Conservation (phyloP, 2,797 vertebrate genomes). For the Sebastes minor region DNA sequence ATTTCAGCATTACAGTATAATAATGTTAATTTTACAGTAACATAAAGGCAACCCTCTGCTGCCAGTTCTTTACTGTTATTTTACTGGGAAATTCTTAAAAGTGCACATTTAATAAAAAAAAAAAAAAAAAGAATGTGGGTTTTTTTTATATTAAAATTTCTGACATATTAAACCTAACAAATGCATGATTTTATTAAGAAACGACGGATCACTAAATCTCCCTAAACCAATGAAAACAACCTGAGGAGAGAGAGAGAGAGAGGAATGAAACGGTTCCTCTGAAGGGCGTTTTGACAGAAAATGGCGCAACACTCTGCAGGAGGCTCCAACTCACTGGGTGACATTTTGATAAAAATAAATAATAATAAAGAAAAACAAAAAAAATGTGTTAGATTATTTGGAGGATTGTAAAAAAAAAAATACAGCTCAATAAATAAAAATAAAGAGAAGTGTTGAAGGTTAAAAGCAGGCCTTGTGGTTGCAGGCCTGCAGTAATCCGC, state of each 20-base stretch:
- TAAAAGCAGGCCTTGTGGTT: constrained; percentile 25
- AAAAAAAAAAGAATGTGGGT: too few species aligned
- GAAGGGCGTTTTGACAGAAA: constrained; percentile 54
- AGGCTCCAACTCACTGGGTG: neutral
- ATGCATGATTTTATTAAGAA: neutral
- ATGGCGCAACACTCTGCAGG: constrained; percentile 27
- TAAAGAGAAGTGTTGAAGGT: neutral
- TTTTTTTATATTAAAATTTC: neutral
- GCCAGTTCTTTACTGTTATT: too few species aligned
- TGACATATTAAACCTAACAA: neutral
- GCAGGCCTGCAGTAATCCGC: constrained; percentile 60
- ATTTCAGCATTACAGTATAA: too few species aligned
- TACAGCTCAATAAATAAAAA: neutral
- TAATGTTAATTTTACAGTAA: too few species aligned
- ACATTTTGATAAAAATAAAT: too few species aligned
- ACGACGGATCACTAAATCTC: neutral
- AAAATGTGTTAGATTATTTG: neutral
- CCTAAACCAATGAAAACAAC: neutral
- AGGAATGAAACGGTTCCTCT: neutral
- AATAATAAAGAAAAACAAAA: neutral
- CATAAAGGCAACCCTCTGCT: too few species aligned
- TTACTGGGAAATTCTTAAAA: too few species aligned
- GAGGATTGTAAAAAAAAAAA: too few species aligned
- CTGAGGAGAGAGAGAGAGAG: too few species aligned
- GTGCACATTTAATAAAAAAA: too few species aligned